Base-by-base conservation (phyloP, 2,888 invertebrate genomes). In the Diarsia brunnea region DNA sequence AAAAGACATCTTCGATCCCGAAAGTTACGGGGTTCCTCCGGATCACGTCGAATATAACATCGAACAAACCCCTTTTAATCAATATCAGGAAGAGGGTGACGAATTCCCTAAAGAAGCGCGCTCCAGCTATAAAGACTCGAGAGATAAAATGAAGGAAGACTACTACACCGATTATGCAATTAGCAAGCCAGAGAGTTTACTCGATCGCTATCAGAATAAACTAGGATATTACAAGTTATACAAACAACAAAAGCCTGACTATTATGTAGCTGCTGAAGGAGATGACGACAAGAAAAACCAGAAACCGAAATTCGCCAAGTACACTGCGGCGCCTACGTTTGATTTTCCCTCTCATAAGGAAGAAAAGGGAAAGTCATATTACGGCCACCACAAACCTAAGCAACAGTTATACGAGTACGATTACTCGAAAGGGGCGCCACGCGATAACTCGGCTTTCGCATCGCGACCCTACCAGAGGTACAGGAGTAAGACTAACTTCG, bases 111-210 rank as follows among this genome's bases (percentile, higher is more conserved):
- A 94, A 87, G 89, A 89, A 60, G 87, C 92, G 24, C 93, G 96
- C 21, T 87, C 92, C 3, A 90, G 87, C 55, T 96, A 96, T 84
- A 95, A 95, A 90, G 94, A 95, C 73, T 84, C 88, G 0, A 92
- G 92, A 72, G 95, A 96, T 64, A 93, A 95, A 89, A 92, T 88
- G 66, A 95, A 95, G 79, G 94, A 95, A 74, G 88, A 93, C 68
- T 96, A 96, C 78, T 95, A 91, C 80, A 88, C 92, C 82, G 95
- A 95, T 75, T 96, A 92, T 80, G 91, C 95, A n/a, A 87, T 93
- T 7, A 92, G 92, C 75, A 94, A 93, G 82, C 96, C 96, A 8
- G 92, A 95, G 85, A 93, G 94, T 85, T 84, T 95, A 69, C 81
- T 89, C 19, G 95, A 95, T 67, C 90, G 91, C 43, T 91, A 93